Evolutionary conservation across 2,797 vertebrate genomes (phyloP).

Genomic region (Pseudomugil gertrudae): DNA sequence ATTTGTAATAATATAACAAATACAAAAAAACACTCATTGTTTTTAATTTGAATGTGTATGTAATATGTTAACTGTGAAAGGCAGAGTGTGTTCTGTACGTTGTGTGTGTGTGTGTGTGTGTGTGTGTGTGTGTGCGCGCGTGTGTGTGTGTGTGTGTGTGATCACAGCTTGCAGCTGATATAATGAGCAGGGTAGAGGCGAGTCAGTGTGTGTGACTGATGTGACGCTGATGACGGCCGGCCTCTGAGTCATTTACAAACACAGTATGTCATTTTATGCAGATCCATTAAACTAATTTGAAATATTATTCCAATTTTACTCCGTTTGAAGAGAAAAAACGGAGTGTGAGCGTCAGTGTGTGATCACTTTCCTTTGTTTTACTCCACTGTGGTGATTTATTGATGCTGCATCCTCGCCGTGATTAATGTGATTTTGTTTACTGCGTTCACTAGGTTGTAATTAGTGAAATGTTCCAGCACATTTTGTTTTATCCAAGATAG

Average conservation of each 20-base stretch:
- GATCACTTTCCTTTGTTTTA: slow-evolving; percentile 57
- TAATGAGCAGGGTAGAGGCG: slow-evolving; percentile 51
- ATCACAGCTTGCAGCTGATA: slow-evolving; percentile 52
- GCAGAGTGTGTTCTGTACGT: slow-evolving; percentile 18
- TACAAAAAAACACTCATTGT: background rate
- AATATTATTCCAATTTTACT: slow-evolving; percentile 39
- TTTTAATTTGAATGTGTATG: slow-evolving; percentile 8
- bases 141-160: slow-evolving; percentile 34
- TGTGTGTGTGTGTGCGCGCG: slow-evolving; percentile 31
- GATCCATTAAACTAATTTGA: slow-evolving; percentile 54
- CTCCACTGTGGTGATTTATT: slow-evolving; percentile 51
- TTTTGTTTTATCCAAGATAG: slow-evolving; percentile 56
- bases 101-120: too few species aligned
- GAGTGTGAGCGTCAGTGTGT: slow-evolving; percentile 31
- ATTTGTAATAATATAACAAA: too few species aligned
- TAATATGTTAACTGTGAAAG: background rate
- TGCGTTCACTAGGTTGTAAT: slow-evolving; percentile 57
- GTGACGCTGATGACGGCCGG: slow-evolving; percentile 55
- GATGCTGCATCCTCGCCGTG: slow-evolving; percentile 34
- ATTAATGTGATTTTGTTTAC: slow-evolving; percentile 64
- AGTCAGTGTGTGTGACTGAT: slow-evolving; percentile 62
- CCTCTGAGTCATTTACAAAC: slow-evolving; percentile 62
- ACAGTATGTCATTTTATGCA: slow-evolving; percentile 46
- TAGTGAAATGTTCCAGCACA: slow-evolving; percentile 65
- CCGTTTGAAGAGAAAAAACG: slow-evolving; percentile 38